phyloP scores from a whole-genome alignment of 1,140 invertebrate species.

The Pteromalus puparum region DNA sequence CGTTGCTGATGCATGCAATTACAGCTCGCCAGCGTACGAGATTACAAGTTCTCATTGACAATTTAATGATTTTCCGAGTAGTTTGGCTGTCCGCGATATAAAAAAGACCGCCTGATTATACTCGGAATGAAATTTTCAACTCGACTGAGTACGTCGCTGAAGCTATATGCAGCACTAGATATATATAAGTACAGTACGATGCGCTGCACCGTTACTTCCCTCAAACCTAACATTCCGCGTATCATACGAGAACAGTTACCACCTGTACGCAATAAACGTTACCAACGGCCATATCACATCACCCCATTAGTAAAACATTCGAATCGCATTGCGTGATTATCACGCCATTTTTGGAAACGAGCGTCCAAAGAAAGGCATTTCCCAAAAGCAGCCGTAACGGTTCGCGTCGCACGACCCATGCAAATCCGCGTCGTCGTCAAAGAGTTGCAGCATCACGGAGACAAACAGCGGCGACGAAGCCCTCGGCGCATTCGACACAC shows the following conservation, averaged over 20 bases:
- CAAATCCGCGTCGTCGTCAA: not conserved
- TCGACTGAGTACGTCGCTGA: slow-evolving; percentile 12
- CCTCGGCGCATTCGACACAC: not conserved
- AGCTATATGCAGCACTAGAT: not conserved
- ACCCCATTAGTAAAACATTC: too few relatives aligned
- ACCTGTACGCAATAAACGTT: not conserved
- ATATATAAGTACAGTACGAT: slow-evolving; percentile 20
- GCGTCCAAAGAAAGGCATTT: too few relatives aligned
- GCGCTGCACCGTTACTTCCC: slow-evolving; percentile 8
- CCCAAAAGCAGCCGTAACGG: too few relatives aligned
- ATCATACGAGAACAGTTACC: not conserved
- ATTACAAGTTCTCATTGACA: slow-evolving; percentile 18
- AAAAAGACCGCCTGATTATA: slow-evolving; percentile 14
- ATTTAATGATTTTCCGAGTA: slow-evolving; percentile 17
- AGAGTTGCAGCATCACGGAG: too few relatives aligned
- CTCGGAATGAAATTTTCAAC: slow-evolving; percentile 29
- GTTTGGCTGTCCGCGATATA: not conserved
- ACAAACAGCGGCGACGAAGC: too few relatives aligned
- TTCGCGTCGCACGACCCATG: not conserved
- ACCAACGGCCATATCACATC: too few relatives aligned
- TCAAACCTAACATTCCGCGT: not conserved
- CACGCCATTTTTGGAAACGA: too few relatives aligned
- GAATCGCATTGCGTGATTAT: too few relatives aligned
- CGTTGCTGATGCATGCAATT: not conserved
- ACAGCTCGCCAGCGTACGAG: not conserved